Conservation (phyloP, 2,797 vertebrate genomes). For the Cichlasoma orientale region DNA sequence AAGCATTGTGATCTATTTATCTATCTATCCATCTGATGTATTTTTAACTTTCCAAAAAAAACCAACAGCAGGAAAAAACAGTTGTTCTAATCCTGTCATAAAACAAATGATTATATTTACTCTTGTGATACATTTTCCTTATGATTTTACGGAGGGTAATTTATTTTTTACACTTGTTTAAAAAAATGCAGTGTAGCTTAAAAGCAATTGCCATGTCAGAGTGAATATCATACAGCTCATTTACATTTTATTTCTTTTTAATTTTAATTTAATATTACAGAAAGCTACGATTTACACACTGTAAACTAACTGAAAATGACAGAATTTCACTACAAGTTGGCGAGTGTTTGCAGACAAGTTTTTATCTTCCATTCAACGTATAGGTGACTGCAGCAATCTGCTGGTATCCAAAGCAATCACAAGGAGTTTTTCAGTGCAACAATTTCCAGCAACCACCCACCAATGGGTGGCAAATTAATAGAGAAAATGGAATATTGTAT, state of each 20-base stretch:
- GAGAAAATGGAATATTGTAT: too few relatives aligned
- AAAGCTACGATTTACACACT: not conserved
- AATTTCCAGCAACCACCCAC: too few relatives aligned
- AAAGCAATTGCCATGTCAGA: not conserved
- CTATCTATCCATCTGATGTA: too few relatives aligned
- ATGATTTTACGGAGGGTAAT: not conserved
- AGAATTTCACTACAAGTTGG: not conserved
- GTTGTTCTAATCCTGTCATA: too few relatives aligned
- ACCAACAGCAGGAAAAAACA: not conserved
- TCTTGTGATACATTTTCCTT: not conserved
- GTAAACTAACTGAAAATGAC: not conserved
- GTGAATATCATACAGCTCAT: not conserved
- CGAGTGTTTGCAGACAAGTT: not conserved
- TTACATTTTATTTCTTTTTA: not conserved
- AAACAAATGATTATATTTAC: too few relatives aligned
- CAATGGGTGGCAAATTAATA: too few relatives aligned
- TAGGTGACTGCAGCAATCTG: not conserved
- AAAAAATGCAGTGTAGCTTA: not conserved
- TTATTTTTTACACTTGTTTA: not conserved
- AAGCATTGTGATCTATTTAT: too few relatives aligned
- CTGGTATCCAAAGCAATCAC: not conserved
- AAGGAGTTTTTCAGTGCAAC: not conserved
- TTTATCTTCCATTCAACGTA: not conserved
- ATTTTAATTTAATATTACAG: not conserved
- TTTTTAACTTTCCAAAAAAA: fast-evolving